These are phyloP conservation scores for Apodemus speciosus DNA, from an alignment of 2,113 vertebrate species.

Conservation along the genomic window DNA sequence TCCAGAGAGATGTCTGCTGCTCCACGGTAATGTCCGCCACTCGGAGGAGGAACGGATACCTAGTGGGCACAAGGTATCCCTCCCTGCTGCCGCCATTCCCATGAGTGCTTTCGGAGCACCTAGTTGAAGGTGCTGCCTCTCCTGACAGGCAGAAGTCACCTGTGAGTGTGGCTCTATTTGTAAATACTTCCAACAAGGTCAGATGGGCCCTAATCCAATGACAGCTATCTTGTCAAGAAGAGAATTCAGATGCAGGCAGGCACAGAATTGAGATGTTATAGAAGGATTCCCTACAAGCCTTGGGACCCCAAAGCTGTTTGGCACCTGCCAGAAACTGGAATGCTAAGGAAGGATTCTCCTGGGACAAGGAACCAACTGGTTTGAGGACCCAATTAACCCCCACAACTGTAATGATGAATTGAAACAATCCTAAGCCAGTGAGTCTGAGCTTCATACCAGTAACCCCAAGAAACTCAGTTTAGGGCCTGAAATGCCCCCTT, in stretches of 20 bases:
- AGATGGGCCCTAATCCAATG: neutral
- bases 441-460: neutral
- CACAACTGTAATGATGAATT: neutral
- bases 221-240: neutral
- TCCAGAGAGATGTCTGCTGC: too few relatives aligned
- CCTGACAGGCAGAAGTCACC: accelerated
- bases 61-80: too few relatives aligned
- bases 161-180: neutral
- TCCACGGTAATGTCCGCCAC: too few relatives aligned
- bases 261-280: accelerated
- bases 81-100: accelerated
- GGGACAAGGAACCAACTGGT: neutral
- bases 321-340: neutral
- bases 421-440: neutral
- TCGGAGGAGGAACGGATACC: accelerated
- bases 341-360: neutral
- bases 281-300: neutral
- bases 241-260: neutral
- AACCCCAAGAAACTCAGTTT: neutral
- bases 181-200: neutral
- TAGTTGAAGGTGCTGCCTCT: accelerated
- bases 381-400: neutral
- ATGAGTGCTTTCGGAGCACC: accelerated
- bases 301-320: neutral
- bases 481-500: neutral